Conservation (phyloP, 1,140 invertebrate species). For the Orussus abietinus region DNA sequence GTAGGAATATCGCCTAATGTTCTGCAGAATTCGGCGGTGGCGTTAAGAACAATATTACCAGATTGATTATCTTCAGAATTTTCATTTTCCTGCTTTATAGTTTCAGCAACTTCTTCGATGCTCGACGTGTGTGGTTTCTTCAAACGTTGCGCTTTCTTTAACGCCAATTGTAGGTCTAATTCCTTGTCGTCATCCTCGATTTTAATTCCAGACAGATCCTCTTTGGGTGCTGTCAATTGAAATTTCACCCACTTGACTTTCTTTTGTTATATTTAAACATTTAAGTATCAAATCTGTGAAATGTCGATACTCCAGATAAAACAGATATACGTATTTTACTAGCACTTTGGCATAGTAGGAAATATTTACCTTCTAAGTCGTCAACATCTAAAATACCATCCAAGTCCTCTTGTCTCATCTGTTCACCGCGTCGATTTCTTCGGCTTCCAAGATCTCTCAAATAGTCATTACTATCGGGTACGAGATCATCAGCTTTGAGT, state of each 20-base stretch:
- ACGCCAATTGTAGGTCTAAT: constrained; percentile 68
- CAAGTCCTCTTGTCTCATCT: constrained; percentile 38
- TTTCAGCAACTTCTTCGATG: constrained; percentile 41
- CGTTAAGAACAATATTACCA: constrained; percentile 79
- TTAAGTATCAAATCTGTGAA: too few relatives aligned
- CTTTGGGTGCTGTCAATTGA: constrained; percentile 48
- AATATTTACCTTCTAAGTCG: constrained; percentile 51
- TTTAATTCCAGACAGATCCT: constrained; percentile 60
- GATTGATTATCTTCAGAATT: constrained; percentile 40
- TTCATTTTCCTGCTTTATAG: constrained; percentile 47
- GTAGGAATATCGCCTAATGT: constrained; percentile 94
- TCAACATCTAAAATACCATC: constrained; percentile 52
- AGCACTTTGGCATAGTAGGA: not conserved
- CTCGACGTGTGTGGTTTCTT: constrained; percentile 59
- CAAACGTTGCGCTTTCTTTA: constrained; percentile 71
- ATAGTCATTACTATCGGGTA: constrained; percentile 48
- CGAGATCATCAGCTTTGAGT: constrained; percentile 60
- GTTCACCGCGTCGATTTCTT: constrained; percentile 42
- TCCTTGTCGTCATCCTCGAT: constrained; percentile 75
- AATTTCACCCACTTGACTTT: too few relatives aligned
- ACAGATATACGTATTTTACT: too few relatives aligned
- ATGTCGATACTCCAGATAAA: too few relatives aligned
- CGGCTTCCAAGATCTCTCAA: constrained; percentile 56
- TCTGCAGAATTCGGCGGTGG: constrained; percentile 95
- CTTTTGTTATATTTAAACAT: too few relatives aligned